A percentile compares a stretch with the other conserved stretches of the same genome.
These are phyloP conservation scores for Seladonia tumulorum DNA, from an alignment of 2,888 invertebrate species.

Conservation along the genomic window DNA sequence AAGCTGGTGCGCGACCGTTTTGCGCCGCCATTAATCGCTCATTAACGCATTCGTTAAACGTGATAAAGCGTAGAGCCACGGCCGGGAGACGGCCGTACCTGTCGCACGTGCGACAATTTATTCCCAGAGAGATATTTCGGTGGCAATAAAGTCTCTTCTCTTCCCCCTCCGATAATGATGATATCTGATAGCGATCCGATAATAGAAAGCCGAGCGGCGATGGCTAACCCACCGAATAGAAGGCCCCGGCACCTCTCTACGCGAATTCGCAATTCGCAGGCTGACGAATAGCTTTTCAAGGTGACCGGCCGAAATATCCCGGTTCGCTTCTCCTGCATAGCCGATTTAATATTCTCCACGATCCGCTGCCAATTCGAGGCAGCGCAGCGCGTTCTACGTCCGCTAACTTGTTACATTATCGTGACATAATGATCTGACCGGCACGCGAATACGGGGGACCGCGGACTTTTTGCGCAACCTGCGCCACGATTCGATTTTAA, in stretches of 20 bases:
- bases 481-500: not conserved
- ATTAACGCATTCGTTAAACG: slow-evolving; percentile 60
- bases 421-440: slow-evolving; percentile 44
- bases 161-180: slow-evolving; percentile 53
- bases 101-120: slow-evolving; percentile 56
- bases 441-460: slow-evolving; percentile 20
- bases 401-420: slow-evolving; percentile 54
- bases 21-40: slow-evolving; percentile 57
- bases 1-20: not conserved
- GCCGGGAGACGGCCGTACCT: slow-evolving; percentile 4
- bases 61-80: slow-evolving; percentile 41
- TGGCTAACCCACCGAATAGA: not conserved
- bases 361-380: slow-evolving; percentile 57
- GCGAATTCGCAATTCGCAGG: slow-evolving; percentile 12
- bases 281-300: slow-evolving; percentile 74
- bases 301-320: slow-evolving; percentile 71
- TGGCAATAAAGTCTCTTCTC: slow-evolving; percentile 48
- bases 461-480: slow-evolving; percentile 12
- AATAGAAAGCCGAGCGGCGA: slow-evolving; percentile 57
- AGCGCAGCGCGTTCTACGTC: slow-evolving; percentile 13
- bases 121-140: slow-evolving; percentile 42
- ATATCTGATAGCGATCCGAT: slow-evolving; percentile 65
- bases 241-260: not conserved
- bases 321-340: slow-evolving; percentile 39
- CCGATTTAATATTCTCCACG: slow-evolving; percentile 66